These are phyloP conservation scores for Vannuccia rotundouncinata DNA, from an alignment of 2,888 invertebrate species.

Conservation along the genomic window DNA sequence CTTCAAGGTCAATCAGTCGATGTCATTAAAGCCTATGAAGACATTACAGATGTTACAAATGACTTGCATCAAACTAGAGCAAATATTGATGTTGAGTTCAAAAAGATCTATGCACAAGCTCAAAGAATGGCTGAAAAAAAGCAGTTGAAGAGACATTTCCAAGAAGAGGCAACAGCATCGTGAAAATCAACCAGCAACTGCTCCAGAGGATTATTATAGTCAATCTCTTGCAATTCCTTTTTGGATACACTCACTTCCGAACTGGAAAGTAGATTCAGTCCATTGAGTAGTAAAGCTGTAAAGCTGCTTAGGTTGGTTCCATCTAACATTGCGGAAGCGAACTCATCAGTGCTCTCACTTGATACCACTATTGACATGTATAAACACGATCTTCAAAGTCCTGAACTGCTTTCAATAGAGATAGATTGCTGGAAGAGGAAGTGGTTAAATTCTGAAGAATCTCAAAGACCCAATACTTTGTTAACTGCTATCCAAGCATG, in stretches of 20 bases:
- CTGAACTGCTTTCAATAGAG: conserved; percentile 28
- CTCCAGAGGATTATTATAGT: not conserved
- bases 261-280: not conserved
- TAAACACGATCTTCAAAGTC: conserved; percentile 21
- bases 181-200: not conserved
- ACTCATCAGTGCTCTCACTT: not conserved
- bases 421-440: conserved; percentile 22
- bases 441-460: not conserved
- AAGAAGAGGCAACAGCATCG: conserved; percentile 14
- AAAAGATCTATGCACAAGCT: conserved; percentile 29
- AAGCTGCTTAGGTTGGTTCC: not conserved
- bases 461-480: conserved; percentile 6
- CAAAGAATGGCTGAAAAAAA: conserved; percentile 33
- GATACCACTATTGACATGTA: conserved; percentile 2
- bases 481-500: conserved; percentile 28
- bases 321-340: conserved; percentile 14
- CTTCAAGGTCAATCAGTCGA: conserved; percentile 29
- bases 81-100: conserved; percentile 34
- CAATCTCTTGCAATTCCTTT: not conserved
- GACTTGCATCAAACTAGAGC: not conserved
- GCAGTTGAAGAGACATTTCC: conserved; percentile 9
- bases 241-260: conserved; percentile 22
- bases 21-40: conserved; percentile 27
- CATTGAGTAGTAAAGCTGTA: not conserved
- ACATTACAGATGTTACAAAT: not conserved